Percentiles rank a stretch among this genome's conserved stretches.
phyloP scores from a whole-genome alignment of 1,140 invertebrate species.

The Nasonia longicornis region DNA sequence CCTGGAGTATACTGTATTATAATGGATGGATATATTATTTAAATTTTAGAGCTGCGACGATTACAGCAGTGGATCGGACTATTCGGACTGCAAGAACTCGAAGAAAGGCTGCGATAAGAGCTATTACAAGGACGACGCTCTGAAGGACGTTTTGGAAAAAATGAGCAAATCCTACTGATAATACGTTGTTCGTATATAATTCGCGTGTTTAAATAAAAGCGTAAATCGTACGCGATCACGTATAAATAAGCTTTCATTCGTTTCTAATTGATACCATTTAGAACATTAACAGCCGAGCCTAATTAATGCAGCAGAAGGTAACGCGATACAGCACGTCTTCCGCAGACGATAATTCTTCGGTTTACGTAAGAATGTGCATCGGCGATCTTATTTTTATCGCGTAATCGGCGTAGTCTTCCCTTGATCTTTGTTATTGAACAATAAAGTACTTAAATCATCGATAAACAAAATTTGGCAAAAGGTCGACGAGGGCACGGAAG shows the following conservation, averaged over 20 bases:
- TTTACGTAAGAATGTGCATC: neutral
- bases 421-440: neutral
- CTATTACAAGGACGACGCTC: neutral
- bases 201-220: no score
- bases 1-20: no score
- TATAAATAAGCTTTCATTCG: no score
- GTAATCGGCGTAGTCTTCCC: neutral
- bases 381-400: neutral
- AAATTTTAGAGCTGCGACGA: no score
- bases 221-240: no score
- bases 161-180: neutral
- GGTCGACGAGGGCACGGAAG: slow-evolving; percentile 75
- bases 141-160: neutral
- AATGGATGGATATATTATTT: no score
- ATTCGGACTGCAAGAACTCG: neutral
- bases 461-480: neutral
- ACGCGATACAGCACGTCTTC: neutral
- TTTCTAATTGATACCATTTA: no score
- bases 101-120: neutral
- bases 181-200: neutral
- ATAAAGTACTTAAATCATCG: neutral
- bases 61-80: no score
- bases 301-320: neutral
- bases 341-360: neutral
- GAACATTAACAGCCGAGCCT: no score